Conservation (phyloP, 2,797 vertebrate species). For the Knipowitschia caucasica region DNA sequence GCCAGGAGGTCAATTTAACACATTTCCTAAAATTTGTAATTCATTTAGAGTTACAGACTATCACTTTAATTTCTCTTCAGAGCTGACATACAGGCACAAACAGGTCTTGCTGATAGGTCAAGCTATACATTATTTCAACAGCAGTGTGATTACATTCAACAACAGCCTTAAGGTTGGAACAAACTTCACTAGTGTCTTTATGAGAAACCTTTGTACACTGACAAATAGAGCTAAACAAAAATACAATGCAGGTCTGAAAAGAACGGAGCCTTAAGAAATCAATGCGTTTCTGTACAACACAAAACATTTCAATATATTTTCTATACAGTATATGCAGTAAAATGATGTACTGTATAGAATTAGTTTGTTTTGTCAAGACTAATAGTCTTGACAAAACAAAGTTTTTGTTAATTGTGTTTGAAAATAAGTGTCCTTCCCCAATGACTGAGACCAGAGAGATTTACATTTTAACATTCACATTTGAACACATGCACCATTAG, state of each 20-base stretch:
- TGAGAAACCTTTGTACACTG: background rate
- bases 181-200: background rate
- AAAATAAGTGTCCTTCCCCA: no score
- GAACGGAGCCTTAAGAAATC: conserved; percentile 24
- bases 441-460: background rate
- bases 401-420: no score
- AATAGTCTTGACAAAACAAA: no score
- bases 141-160: background rate
- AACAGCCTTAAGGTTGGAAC: background rate
- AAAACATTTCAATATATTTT: background rate
- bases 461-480: background rate
- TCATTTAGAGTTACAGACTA: no score
- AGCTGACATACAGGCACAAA: background rate
- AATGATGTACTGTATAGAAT: no score
- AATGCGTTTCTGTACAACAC: conserved; percentile 15
- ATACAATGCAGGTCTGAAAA: conserved; percentile 5
- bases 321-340: background rate
- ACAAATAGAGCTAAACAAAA: no score
- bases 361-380: no score
- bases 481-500: background rate
- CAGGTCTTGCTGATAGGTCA: background rate
- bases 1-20: no score
- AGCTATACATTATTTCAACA: background rate
- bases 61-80: no score
- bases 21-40: no score